phyloP scores from a whole-genome alignment of 2,113 vertebrate genomes.

The Helogale parvula region DNA sequence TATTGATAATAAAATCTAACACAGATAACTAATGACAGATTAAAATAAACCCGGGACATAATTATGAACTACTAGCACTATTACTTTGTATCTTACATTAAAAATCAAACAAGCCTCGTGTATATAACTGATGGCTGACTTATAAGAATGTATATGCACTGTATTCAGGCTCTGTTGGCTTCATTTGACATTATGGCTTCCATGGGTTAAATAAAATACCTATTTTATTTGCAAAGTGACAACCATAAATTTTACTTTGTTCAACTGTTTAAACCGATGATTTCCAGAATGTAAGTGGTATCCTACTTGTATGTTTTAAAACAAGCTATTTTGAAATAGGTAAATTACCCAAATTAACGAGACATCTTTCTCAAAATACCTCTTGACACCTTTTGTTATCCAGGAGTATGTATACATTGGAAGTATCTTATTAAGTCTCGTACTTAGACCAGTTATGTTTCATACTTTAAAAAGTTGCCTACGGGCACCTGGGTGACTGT shows the following conservation, averaged over 20 bases:
- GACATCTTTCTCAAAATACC: neutral
- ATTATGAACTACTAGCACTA: neutral
- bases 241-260: constrained; percentile 21
- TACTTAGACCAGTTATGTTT: neutral
- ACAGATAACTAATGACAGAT: neutral
- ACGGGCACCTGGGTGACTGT: too few relatives aligned
- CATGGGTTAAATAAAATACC: constrained; percentile 68
- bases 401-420: neutral
- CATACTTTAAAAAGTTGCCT: neutral
- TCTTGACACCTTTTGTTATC: neutral
- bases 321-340: constrained; percentile 59
- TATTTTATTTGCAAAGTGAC: constrained; percentile 56
- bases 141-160: neutral
- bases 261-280: constrained; percentile 41
- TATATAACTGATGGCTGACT: neutral
- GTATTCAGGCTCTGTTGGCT: constrained; percentile 27
- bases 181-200: constrained; percentile 63
- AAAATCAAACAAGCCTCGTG: neutral
- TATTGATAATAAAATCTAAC: neutral
- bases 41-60: constrained; percentile 2
- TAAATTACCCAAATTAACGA: constrained; percentile 52
- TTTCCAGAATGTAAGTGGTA: constrained; percentile 42
- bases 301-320: constrained; percentile 44
- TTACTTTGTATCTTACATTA: neutral
- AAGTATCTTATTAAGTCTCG: neutral